Percentiles rank a stretch among this genome's conserved stretches.
These are phyloP conservation scores for Macrotis lagotis DNA, from an alignment of 2,113 vertebrate species.

Conservation along the genomic window DNA sequence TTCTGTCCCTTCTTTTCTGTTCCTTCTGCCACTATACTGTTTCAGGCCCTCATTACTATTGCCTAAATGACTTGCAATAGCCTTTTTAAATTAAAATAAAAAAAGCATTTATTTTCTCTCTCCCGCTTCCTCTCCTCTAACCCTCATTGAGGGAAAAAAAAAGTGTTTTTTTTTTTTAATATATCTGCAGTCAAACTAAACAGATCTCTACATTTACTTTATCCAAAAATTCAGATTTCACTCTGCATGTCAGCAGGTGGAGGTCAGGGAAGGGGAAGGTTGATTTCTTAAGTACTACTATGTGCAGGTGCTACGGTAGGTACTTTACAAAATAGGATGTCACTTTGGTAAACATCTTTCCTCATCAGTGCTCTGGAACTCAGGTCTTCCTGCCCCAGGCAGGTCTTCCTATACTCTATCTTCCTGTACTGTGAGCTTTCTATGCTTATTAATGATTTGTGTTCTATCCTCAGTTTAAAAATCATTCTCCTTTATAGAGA, in stretches of 20 bases:
- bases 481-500: neutral
- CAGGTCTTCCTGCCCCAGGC: neutral
- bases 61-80: neutral
- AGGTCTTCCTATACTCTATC: neutral
- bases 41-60: neutral
- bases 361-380: neutral
- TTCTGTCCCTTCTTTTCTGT: neutral
- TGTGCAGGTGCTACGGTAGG: neutral
- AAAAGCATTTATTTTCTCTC: neutral
- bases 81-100: neutral
- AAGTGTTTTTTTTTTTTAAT: neutral
- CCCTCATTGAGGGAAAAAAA: neutral
- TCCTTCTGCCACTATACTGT: neutral
- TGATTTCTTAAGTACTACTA: neutral
- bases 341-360: neutral
- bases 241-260: neutral
- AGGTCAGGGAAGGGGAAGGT: neutral
- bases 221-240: neutral
- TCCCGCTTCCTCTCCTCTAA: neutral
- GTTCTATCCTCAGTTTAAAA: neutral
- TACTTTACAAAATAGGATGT: neutral
- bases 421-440: neutral
- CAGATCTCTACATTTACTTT: neutral
- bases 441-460: neutral
- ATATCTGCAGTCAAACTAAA: neutral